Percentiles rank a stretch among this genome's conserved stretches.
phyloP scores from a whole-genome alignment of 1,140 invertebrate species.

The Trachymyrmex cornetzi region DNA sequence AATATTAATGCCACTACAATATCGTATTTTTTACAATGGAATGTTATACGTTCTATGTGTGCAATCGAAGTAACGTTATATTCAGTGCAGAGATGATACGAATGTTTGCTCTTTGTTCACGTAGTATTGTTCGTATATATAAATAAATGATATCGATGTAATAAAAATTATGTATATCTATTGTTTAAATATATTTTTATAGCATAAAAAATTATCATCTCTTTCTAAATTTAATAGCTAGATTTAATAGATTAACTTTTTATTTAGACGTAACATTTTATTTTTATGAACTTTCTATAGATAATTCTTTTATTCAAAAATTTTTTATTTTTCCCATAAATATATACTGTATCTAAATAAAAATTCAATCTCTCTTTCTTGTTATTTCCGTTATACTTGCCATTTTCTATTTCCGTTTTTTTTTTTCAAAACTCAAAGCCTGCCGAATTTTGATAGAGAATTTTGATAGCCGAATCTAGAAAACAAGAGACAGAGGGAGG shows the following conservation, averaged over 20 bases:
- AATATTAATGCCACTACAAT: conserved; percentile 38
- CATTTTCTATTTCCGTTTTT: conserved; percentile 25
- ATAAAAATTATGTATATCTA: background rate
- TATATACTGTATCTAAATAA: conserved; percentile 11
- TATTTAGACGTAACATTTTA: background rate
- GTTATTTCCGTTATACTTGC: conserved; percentile 15
- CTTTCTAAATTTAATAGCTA: background rate
- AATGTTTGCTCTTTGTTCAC: conserved; percentile 12
- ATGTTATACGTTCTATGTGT: background rate
- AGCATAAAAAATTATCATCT: background rate
- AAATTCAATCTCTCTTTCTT: conserved; percentile 11
- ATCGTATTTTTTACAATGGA: background rate
- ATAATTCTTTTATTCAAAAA: background rate
- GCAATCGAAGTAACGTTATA: background rate
- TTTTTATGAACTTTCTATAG: background rate
- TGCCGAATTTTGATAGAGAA: conserved; percentile 21
- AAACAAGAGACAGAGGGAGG: background rate
- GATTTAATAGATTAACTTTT: background rate
- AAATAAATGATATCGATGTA: conserved; percentile 2
- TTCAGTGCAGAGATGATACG: background rate
- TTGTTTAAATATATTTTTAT: background rate
- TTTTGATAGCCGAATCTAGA: background rate
- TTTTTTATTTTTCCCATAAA: conserved; percentile 25
- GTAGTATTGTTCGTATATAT: conserved; percentile 36
- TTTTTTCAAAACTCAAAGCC: background rate